Base-by-base conservation (phyloP, 2,888 invertebrate species). In the Diplolepis rosae region DNA sequence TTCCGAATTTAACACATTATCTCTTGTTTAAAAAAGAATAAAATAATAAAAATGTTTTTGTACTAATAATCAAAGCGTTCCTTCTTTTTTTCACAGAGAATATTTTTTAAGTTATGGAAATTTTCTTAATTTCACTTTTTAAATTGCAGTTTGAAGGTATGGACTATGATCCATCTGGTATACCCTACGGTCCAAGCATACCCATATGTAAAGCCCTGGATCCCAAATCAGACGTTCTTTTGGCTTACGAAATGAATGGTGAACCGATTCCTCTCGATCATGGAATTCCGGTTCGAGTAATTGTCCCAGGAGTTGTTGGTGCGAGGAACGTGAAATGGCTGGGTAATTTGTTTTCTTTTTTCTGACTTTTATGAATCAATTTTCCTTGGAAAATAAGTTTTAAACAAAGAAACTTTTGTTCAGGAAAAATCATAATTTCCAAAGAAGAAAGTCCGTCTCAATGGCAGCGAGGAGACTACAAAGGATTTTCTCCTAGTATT, bases 281-380 rank as follows among this genome's bases (percentile, higher is more conserved):
- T 90, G 99, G 99, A 0, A 94, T 90, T 86, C 99, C 99, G 1
- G 87, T 99, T 30, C 90, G 99, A 66, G 94, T 93, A 0, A 91
- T 99, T 39, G 96, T 97, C 13, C 99, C 99, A 0, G 99, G 99
- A 2, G 94, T 95, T 45, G 96, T 96, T 4, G 98, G 98, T 0
- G 98, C 98, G 0, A 90, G 99, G 71, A 97, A 96, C 89, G 98
- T 99, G 66, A 99, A 99, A 90, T 99, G 99, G 99, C 90, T 99
- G 22, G 93, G 93, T 92, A 84, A 83, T 6, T 35, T 35, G 51
- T 22, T 39, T 28, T 13, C 9, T 88, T 2, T 48, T 0, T 45
- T 45, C 5, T 61, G n/a, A n/a, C n/a, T n/a, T n/a, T n/a, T n/a
- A n/a, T n/a, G n/a, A n/a, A n/a, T n/a, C n/a, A n/a, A n/a, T n/a